Conservation (phyloP, 2,888 invertebrate species). For the Euplexia lucipara region DNA sequence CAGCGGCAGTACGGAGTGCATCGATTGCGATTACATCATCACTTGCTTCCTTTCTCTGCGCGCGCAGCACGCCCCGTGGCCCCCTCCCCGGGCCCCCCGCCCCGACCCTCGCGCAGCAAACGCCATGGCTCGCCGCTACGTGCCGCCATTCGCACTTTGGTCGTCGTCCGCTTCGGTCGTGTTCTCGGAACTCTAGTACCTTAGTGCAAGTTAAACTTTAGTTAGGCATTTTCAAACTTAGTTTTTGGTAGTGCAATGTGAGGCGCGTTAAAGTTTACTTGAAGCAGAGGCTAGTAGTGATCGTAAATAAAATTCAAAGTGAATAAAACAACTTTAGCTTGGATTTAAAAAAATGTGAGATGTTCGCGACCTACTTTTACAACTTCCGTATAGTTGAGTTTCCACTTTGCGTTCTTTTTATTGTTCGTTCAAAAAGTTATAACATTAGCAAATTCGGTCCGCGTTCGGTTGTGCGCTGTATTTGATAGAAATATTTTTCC, state of each 20-base stretch:
- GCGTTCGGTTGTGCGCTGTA: slow-evolving; percentile 65
- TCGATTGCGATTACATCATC: slow-evolving; percentile 91
- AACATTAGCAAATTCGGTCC: slow-evolving; percentile 60
- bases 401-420: slow-evolving; percentile 75
- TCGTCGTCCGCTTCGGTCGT: slow-evolving; percentile 80
- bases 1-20: slow-evolving; percentile 82
- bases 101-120: slow-evolving; percentile 77
- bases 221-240: slow-evolving; percentile 72
- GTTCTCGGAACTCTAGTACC: slow-evolving; percentile 68
- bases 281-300: slow-evolving; percentile 72
- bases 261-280: slow-evolving; percentile 60
- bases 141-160: slow-evolving; percentile 87
- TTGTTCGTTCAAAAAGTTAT: slow-evolving; percentile 56
- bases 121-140: slow-evolving; percentile 80
- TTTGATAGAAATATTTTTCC: slow-evolving; percentile 72
- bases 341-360: slow-evolving; percentile 72
- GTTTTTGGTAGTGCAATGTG: slow-evolving; percentile 67
- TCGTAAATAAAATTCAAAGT: slow-evolving; percentile 71
- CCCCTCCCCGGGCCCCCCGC: slow-evolving; percentile 64
- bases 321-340: slow-evolving; percentile 63
- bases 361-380: slow-evolving; percentile 85
- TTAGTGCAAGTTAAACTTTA: slow-evolving; percentile 80
- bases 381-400: slow-evolving; percentile 85
- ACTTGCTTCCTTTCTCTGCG: slow-evolving; percentile 89
- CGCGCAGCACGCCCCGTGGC: slow-evolving; percentile 82